These are phyloP conservation scores for Pararge aegeria DNA, from an alignment of 1,140 invertebrate genomes.

Conservation along the genomic window DNA sequence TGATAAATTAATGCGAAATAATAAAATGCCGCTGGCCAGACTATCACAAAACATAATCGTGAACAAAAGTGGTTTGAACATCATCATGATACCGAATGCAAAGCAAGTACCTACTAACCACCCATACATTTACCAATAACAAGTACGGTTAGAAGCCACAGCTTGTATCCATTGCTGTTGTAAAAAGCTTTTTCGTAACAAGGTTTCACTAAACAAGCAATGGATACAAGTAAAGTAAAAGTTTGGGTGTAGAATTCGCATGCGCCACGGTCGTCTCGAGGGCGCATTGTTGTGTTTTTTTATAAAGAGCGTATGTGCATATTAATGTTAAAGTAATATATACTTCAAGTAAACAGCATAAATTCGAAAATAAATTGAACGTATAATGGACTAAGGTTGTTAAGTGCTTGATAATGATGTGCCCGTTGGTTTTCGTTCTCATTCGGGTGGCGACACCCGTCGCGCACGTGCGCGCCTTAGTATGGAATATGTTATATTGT, in stretches of 20 bases:
- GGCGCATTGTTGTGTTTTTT: conserved; percentile 33
- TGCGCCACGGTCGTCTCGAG: conserved; percentile 52
- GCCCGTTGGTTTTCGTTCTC: conserved; percentile 37
- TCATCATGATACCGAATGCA: conserved; percentile 49
- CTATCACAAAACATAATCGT: conserved; percentile 51
- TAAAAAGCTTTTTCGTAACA: not conserved
- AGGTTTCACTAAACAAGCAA: conserved; percentile 19
- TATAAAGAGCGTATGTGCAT: conserved; percentile 13
- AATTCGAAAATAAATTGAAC: conserved; percentile 15
- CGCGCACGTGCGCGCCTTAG: conserved; percentile 43
- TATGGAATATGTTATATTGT: conserved; percentile 35
- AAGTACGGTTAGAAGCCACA: conserved; percentile 9
- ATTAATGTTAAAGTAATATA: conserved; percentile 5
- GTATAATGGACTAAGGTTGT: not conserved
- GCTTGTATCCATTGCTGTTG: conserved; percentile 29
- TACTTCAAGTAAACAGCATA: not conserved
- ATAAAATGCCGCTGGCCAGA: conserved; percentile 40
- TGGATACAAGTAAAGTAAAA: conserved; percentile 25
- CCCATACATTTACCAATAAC: conserved; percentile 26
- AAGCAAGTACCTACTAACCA: conserved; percentile 41
- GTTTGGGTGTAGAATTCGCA: conserved; percentile 28
- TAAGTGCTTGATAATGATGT: conserved; percentile 6
- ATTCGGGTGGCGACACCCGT: conserved; percentile 44
- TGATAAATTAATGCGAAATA: conserved; percentile 39
- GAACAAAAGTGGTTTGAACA: conserved; percentile 52